A percentile compares a stretch with the other conserved stretches of the same genome.
Evolutionary conservation across 2,888 invertebrate genomes (phyloP).

Genomic region (Tenthredo mesomela): DNA sequence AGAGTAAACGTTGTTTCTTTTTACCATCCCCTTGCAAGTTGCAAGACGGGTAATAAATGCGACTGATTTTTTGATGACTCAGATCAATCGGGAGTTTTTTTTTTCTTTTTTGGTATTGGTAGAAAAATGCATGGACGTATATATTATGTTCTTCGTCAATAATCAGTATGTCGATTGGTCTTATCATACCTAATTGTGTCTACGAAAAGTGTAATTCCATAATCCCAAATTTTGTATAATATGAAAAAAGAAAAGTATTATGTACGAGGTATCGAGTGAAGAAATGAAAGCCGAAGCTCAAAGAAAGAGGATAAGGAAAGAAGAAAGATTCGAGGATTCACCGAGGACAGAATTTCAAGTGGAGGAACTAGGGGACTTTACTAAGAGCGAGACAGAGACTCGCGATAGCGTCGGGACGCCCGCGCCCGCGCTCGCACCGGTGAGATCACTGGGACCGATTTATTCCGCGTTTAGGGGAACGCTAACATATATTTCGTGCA

Average conservation of each 20-base stretch:
- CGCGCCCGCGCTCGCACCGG: neutral
- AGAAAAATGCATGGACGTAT: too few relatives aligned
- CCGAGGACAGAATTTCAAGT: constrained; percentile 55
- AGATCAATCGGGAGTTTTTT: neutral
- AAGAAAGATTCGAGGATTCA: constrained; percentile 52
- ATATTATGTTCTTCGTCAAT: neutral
- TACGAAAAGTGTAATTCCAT: neutral
- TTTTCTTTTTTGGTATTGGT: neutral
- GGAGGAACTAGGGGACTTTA: constrained; percentile 44
- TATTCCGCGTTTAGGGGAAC: constrained; percentile 64
- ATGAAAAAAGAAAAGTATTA: neutral
- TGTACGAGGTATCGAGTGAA: neutral
- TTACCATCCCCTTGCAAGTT: neutral
- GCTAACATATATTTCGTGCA: constrained; percentile 53
- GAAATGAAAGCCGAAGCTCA: neutral
- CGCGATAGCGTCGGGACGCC: constrained; percentile 55
- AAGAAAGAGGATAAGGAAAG: constrained; percentile 4
- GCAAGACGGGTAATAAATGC: neutral
- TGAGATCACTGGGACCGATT: constrained; percentile 60
- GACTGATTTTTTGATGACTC: neutral
- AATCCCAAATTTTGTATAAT: neutral
- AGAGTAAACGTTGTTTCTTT: neutral
- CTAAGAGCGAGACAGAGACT: constrained; percentile 45
- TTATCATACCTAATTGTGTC: neutral
- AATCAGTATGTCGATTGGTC: neutral